These are phyloP conservation scores for Cephus nigrinus DNA, from an alignment of 2,888 invertebrate species.

Conservation along the genomic window DNA sequence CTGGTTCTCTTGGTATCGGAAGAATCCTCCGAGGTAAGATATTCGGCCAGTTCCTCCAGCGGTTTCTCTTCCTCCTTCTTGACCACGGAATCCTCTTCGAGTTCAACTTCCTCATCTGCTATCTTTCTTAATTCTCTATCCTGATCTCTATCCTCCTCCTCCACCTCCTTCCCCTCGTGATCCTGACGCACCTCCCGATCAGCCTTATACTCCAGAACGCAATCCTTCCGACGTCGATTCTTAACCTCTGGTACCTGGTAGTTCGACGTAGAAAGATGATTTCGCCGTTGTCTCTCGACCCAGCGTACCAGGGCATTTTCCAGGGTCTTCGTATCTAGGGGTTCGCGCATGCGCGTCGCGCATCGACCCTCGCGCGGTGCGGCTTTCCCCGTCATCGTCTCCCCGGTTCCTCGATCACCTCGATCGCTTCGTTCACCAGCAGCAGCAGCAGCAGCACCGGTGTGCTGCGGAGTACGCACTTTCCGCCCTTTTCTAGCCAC, in stretches of 20 bases:
- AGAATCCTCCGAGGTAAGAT: background rate
- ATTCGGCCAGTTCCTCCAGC: background rate
- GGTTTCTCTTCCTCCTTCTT: background rate
- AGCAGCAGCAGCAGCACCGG: background rate
- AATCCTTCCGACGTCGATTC: background rate
- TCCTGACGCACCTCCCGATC: background rate
- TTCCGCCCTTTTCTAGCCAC: constrained; percentile 37
- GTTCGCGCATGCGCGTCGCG: constrained; percentile 49
- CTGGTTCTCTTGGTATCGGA: background rate
- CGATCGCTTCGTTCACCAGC: constrained; percentile 17
- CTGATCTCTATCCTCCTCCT: background rate
- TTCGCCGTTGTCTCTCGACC: constrained; percentile 34
- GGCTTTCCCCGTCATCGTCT: constrained; percentile 29
- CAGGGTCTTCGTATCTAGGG: constrained; percentile 40
- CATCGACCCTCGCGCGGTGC: constrained; percentile 41
- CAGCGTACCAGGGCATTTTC: constrained; percentile 44
- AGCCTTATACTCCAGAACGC: background rate
- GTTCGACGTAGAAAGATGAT: constrained; percentile 6
- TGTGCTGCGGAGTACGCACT: constrained; percentile 24
- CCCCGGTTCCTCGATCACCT: background rate
- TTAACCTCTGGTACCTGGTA: background rate
- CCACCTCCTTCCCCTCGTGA: background rate
- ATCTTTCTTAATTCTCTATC: background rate
- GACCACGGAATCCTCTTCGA: background rate
- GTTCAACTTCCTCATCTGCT: background rate